A percentile compares a stretch with the other conserved stretches of the same genome.
Conservation (phyloP, 2,888 invertebrate genomes). For the Tinea pellionella region DNA sequence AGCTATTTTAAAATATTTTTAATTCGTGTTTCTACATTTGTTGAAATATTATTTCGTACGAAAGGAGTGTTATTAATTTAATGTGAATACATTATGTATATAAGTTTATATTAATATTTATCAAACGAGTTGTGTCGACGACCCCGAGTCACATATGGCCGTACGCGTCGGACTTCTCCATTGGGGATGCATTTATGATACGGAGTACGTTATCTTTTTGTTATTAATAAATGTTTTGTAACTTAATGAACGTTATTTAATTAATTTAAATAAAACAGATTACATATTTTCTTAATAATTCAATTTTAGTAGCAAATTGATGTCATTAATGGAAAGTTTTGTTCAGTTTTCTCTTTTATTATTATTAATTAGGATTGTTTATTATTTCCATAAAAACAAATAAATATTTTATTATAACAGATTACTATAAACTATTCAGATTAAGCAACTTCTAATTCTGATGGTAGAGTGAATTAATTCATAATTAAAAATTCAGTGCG, state of each 20-base stretch:
- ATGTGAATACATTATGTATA: constrained; percentile 2
- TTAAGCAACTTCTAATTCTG: constrained; percentile 10
- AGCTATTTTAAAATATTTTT: too few relatives aligned
- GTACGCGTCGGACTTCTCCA: not conserved
- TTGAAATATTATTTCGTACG: not conserved
- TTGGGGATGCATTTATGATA: constrained; percentile 10
- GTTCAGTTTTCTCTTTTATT: too few relatives aligned
- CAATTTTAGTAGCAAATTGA: too few relatives aligned
- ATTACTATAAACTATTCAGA: not conserved
- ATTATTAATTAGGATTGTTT: too few relatives aligned
- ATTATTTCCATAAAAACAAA: too few relatives aligned
- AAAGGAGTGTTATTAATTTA: not conserved
- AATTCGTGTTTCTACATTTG: not conserved
- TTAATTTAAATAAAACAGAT: too few relatives aligned
- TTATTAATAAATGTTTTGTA: not conserved
- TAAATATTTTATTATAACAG: too few relatives aligned
- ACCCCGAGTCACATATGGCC: constrained; percentile 29
- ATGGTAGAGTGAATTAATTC: constrained; percentile 46
- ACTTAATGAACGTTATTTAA: too few relatives aligned
- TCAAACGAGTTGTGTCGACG: constrained; percentile 42
- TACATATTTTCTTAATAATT: too few relatives aligned
- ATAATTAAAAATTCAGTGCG: constrained; percentile 69
- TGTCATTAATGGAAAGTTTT: too few relatives aligned
- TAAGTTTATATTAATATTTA: constrained; percentile 47
- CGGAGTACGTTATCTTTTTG: not conserved